Percentiles rank a stretch among this genome's conserved stretches.
Evolutionary conservation across 2,113 vertebrate genomes (phyloP).

Genomic region (Heteronetta atricapilla): DNA sequence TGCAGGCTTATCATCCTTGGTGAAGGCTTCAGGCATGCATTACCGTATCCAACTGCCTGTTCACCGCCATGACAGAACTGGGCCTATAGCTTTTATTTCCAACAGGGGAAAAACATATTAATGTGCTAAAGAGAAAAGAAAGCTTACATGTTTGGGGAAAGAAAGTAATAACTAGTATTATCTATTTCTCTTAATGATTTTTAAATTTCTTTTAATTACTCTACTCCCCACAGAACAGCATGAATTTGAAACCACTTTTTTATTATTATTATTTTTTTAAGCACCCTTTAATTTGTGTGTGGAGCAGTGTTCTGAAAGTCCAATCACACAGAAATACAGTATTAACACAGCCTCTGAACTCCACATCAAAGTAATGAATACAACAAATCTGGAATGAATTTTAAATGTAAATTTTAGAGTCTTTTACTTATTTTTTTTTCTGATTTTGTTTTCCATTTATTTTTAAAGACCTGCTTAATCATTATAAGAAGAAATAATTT

Average conservation of each 20-base stretch:
- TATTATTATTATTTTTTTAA: neutral
- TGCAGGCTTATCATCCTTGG: conserved; percentile 90
- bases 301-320: conserved; percentile 29
- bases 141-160: neutral
- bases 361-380: conserved; percentile 4
- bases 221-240: neutral
- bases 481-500: neutral
- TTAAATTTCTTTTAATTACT: conserved; percentile 55
- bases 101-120: conserved; percentile 25
- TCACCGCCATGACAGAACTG: conserved; percentile 79
- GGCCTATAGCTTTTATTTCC: conserved; percentile 77
- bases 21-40: conserved; percentile 85
- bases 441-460: neutral
- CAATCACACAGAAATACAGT: conserved; percentile 16
- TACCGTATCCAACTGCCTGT: conserved; percentile 82
- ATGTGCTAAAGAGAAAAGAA: conserved; percentile 41
- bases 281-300: conserved; percentile 12
- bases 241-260: conserved; percentile 15
- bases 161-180: neutral
- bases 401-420: conserved; percentile 12
- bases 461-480: conserved; percentile 9
- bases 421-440: neutral
- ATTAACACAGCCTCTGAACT: conserved; percentile 17
- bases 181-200: conserved; percentile 34
- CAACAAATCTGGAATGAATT: conserved; percentile 21